Percentiles rank a stretch among this genome's conserved stretches.
These are phyloP conservation scores for Andinoacara biseriatus DNA, from an alignment of 2,113 vertebrate species.

Conservation along the genomic window DNA sequence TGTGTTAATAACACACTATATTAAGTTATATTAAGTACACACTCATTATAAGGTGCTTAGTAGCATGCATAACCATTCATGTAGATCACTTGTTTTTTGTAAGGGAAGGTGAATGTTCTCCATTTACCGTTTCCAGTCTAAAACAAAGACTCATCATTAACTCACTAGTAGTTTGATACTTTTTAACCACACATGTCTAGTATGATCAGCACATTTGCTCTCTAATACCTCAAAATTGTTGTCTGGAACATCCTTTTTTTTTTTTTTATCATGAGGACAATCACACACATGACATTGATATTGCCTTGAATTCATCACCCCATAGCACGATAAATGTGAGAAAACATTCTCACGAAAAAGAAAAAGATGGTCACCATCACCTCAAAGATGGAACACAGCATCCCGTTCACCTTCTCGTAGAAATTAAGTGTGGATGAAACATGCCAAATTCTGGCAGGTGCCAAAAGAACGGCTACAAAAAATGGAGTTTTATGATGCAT, in stretches of 20 bases:
- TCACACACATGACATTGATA: neutral
- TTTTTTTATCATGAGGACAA: too few relatives aligned
- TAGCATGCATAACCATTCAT: too few relatives aligned
- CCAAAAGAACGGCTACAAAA: neutral
- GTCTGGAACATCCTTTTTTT: too few relatives aligned
- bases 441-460: neutral
- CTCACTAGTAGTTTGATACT: too few relatives aligned
- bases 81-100: too few relatives aligned
- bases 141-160: too few relatives aligned
- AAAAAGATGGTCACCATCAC: neutral
- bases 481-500: conserved; percentile 13
- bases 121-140: too few relatives aligned
- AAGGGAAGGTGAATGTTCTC: too few relatives aligned
- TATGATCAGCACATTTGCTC: too few relatives aligned
- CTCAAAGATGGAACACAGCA: neutral
- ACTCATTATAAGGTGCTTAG: neutral
- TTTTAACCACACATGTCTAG: too few relatives aligned
- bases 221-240: too few relatives aligned
- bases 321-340: neutral
- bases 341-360: neutral
- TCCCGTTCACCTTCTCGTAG: neutral
- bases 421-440: neutral
- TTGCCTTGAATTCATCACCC: neutral
- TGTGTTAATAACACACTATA: neutral
- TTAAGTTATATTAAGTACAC: neutral